Evolutionary conservation across 2,113 vertebrate species (phyloP).

Genomic region (Tragulus kanchil): DNA sequence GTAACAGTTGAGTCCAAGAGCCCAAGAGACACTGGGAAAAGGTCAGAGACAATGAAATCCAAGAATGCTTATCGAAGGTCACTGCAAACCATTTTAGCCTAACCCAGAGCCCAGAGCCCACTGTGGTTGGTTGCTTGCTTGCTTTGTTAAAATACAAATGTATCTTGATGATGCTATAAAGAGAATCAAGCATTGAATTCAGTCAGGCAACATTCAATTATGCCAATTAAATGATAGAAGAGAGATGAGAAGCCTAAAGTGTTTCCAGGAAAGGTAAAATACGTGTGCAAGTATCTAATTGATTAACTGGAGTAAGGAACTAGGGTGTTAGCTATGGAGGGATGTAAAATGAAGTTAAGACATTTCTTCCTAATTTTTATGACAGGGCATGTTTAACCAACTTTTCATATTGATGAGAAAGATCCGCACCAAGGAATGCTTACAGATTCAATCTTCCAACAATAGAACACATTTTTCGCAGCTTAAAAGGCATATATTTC

Average conservation of each 20-base stretch:
- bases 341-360: background rate
- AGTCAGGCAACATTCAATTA: background rate
- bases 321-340: background rate
- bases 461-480: background rate
- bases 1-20: background rate
- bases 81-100: background rate
- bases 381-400: background rate
- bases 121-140: background rate
- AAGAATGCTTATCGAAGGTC: background rate
- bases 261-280: background rate
- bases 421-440: background rate
- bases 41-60: background rate
- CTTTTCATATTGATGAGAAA: background rate
- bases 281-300: background rate
- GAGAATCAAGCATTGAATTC: too few species aligned
- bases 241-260: background rate
- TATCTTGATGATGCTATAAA: background rate
- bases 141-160: background rate
- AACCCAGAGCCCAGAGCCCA: background rate
- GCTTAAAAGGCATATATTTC: background rate
- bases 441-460: background rate
- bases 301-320: background rate
- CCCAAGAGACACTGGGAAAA: too few species aligned
- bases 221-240: background rate
- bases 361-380: background rate